Evolutionary conservation across 2,888 invertebrate genomes (phyloP).

Genomic region (Odontothrips loti): DNA sequence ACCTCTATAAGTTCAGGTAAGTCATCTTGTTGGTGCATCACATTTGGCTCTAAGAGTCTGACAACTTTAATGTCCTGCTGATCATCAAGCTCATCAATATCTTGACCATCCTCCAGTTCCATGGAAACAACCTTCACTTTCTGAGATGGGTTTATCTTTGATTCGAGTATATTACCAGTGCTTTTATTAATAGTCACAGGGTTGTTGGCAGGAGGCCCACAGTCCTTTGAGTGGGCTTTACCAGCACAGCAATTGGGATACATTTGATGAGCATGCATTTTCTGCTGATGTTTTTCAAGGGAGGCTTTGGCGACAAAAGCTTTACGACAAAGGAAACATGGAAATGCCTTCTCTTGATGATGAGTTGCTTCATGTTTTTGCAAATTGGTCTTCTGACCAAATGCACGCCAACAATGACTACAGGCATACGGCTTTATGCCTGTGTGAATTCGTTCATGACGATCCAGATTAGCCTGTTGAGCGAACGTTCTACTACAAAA

Average conservation of each 20-base stretch:
- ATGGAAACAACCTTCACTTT: conserved; percentile 2
- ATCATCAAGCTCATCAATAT: background rate
- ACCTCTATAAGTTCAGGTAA: background rate
- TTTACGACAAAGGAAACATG: conserved; percentile 7
- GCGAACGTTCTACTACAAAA: conserved; percentile 40
- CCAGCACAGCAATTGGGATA: conserved; percentile 13
- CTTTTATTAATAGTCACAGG: background rate
- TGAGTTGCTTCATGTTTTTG: conserved; percentile 39
- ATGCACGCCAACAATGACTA: conserved; percentile 38
- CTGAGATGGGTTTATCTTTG: background rate
- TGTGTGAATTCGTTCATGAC: conserved; percentile 40
- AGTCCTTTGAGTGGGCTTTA: background rate
- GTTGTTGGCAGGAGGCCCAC: background rate
- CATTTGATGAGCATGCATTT: conserved; percentile 13
- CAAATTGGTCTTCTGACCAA: conserved; percentile 39
- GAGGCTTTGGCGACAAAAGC: conserved; percentile 5
- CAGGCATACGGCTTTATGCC: conserved; percentile 40
- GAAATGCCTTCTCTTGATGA: conserved; percentile 27
- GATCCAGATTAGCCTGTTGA: conserved; percentile 39
- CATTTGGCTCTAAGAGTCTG: background rate
- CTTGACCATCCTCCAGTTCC: conserved; percentile 7
- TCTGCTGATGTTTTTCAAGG: conserved; percentile 15
- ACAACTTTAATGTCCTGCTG: background rate
- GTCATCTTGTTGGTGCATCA: background rate
- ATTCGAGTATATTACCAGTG: background rate